These are phyloP conservation scores for Enteromius unitaeniatus DNA, from an alignment of 2,797 vertebrate genomes.

Conservation along the genomic window DNA sequence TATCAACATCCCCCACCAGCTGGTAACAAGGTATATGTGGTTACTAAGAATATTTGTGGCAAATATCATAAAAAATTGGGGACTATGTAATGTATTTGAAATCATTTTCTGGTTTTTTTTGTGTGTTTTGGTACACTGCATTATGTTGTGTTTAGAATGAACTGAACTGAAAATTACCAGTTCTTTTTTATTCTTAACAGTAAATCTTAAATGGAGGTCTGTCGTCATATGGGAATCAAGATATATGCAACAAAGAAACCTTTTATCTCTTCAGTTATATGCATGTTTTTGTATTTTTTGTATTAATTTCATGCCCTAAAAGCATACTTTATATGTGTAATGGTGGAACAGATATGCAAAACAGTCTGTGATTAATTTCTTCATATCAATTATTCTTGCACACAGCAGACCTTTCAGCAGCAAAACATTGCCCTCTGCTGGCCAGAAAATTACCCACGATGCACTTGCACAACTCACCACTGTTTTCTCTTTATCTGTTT, in stretches of 20 bases:
- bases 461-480: neutral
- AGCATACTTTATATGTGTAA: neutral
- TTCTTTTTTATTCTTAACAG: neutral
- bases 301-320: neutral
- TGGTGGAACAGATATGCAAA: neutral
- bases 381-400: neutral
- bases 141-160: neutral
- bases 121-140: neutral
- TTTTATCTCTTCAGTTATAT: neutral
- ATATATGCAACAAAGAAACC: neutral
- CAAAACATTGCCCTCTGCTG: constrained; percentile 75
- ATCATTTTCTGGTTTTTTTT: neutral
- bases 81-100: neutral
- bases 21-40: constrained; percentile 87
- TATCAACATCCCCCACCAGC: constrained; percentile 93
- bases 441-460: constrained; percentile 8
- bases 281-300: neutral
- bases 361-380: neutral
- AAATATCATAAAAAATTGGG: neutral
- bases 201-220: neutral
- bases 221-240: neutral
- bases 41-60: neutral
- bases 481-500: neutral
- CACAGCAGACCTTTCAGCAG: neutral
- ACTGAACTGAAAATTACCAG: neutral